Percentiles rank a stretch among this genome's conserved stretches.
These are phyloP conservation scores for Eurystomus gularis DNA, from an alignment of 2,113 vertebrate genomes.

Conservation along the genomic window DNA sequence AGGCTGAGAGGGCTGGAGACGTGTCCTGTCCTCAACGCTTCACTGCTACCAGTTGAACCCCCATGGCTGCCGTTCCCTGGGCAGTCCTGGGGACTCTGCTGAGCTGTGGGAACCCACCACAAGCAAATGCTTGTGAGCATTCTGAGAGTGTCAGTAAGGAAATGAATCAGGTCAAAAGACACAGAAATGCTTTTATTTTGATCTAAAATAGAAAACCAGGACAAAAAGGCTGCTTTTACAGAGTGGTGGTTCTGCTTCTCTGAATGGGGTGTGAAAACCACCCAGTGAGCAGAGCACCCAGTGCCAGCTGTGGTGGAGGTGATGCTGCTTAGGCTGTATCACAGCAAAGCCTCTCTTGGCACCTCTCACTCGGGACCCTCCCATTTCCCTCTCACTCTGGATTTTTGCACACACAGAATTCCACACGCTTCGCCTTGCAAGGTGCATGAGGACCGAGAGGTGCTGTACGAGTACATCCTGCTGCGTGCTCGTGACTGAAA, in stretches of 20 bases:
- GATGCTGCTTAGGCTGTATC: not conserved
- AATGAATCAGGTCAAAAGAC: not conserved
- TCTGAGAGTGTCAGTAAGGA: not conserved
- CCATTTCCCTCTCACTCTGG: not conserved
- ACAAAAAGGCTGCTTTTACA: not conserved
- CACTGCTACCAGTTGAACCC: not conserved
- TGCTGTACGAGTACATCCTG: rapidly evolving
- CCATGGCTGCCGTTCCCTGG: not conserved
- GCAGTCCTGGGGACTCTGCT: not conserved
- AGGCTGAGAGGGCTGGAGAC: not conserved
- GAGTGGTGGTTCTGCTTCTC: not conserved
- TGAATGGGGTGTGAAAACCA: not conserved
- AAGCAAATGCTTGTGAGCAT: not conserved
- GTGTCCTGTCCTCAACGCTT: not conserved
- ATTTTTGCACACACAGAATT: rapidly evolving
- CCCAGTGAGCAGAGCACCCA: not conserved
- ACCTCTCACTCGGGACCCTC: not conserved
- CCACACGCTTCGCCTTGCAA: not conserved
- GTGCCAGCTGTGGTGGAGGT: not conserved
- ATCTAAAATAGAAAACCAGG: not conserved
- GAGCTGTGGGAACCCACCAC: not conserved
- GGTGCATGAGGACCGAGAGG: not conserved
- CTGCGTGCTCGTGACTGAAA: not conserved
- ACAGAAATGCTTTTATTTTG: slow-evolving; percentile 34
- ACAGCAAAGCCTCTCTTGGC: not conserved